phyloP scores from a whole-genome alignment of 2,113 vertebrate genomes.

The Gopherus evgoodei region DNA sequence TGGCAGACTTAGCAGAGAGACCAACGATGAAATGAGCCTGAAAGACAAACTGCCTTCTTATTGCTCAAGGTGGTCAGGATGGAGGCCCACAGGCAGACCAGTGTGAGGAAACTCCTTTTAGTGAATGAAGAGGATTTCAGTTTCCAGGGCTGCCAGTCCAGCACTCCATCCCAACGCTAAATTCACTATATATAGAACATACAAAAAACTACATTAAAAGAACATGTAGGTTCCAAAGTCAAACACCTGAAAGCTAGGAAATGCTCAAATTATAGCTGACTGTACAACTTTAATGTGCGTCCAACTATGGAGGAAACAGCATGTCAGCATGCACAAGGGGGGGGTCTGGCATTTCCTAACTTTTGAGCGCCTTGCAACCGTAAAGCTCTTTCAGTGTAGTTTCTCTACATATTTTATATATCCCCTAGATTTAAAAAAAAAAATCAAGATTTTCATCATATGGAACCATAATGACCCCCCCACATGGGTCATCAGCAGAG shows the following conservation, averaged over 20 bases:
- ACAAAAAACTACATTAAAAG: neutral
- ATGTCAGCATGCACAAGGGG: neutral
- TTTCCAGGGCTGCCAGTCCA: neutral
- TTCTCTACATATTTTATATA: too few relatives aligned
- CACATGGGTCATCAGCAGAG: neutral
- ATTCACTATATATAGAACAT: neutral
- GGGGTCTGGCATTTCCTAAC: too few relatives aligned
- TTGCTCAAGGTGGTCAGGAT: neutral
- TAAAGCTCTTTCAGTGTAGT: too few relatives aligned
- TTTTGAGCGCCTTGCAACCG: too few relatives aligned
- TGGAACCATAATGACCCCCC: neutral
- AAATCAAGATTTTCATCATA: fast-evolving
- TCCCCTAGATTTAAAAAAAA: too few relatives aligned
- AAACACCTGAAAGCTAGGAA: constrained; percentile 14
- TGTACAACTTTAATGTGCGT: neutral
- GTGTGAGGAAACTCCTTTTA: neutral
- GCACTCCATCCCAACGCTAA: neutral
- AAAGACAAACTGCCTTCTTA: neutral
- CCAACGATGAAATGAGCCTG: fast-evolving
- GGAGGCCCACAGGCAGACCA: neutral
- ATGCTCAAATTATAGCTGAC: neutral
- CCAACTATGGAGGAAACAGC: neutral
- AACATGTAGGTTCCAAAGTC: neutral
- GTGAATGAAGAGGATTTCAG: neutral
- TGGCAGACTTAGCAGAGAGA: neutral